phyloP scores from a whole-genome alignment of 2,888 invertebrate genomes.

The Antheraea yamamai region DNA sequence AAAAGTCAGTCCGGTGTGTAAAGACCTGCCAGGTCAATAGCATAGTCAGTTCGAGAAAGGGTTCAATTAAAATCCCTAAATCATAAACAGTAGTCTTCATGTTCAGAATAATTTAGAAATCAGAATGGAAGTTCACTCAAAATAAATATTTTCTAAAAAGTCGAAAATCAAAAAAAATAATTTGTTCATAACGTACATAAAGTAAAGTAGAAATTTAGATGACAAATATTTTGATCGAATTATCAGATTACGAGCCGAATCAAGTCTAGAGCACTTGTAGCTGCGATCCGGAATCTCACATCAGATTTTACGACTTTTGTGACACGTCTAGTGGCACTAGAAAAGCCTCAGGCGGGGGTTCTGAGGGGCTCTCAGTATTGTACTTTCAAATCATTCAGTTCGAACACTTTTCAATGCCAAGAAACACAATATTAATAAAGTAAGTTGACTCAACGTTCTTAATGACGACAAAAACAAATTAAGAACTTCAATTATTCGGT shows the following conservation, averaged over 20 bases:
- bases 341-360: background rate
- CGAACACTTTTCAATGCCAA: background rate
- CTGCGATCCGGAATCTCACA: background rate
- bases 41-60: too few species aligned
- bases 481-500: too few species aligned
- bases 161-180: too few species aligned
- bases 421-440: background rate
- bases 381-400: background rate
- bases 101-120: too few species aligned
- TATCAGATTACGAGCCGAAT: background rate
- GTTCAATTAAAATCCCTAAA: too few species aligned
- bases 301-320: background rate
- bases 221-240: background rate
- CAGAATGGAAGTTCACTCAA: too few species aligned
- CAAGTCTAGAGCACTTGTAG: background rate
- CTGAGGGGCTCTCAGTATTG: background rate
- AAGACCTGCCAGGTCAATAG: too few species aligned
- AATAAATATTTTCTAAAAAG: too few species aligned
- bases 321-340: background rate
- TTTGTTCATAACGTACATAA: too few species aligned
- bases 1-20: too few species aligned
- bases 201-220: background rate
- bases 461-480: too few species aligned
- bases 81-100: too few species aligned
- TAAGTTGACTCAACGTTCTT: background rate